These are phyloP conservation scores for Noctua pronuba DNA, from an alignment of 2,888 invertebrate genomes.

Conservation along the genomic window DNA sequence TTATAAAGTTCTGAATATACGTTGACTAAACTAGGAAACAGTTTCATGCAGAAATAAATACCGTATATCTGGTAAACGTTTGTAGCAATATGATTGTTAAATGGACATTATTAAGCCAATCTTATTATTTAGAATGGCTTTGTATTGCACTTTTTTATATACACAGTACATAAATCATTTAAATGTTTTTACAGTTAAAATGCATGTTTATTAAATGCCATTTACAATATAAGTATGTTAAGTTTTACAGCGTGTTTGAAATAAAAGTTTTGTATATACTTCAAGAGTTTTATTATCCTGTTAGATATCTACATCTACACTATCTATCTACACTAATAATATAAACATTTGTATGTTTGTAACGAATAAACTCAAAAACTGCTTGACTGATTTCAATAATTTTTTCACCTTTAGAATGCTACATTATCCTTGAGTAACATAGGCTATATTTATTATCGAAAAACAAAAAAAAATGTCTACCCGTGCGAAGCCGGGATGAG, in stretches of 20 bases:
- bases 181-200: slow-evolving; percentile 32
- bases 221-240: slow-evolving; percentile 63
- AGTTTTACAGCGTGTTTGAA: slow-evolving; percentile 73
- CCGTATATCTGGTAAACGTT: neutral
- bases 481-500: no score
- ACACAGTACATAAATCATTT: slow-evolving; percentile 7
- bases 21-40: neutral
- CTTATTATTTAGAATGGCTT: neutral
- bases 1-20: neutral
- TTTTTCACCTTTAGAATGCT: no score
- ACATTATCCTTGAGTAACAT: no score
- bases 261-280: slow-evolving; percentile 72
- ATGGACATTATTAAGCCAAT: neutral
- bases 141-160: slow-evolving; percentile 11
- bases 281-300: slow-evolving; percentile 56
- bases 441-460: no score
- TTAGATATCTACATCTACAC: slow-evolving; percentile 34
- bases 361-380: no score
- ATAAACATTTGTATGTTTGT: no score
- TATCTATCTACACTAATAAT: no score
- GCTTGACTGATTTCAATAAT: no score
- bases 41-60: neutral
- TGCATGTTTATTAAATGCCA: slow-evolving; percentile 57
- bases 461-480: no score
- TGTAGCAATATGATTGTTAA: neutral